Percentiles rank a stretch among this genome's conserved stretches.
These are phyloP conservation scores for Calcarius ornatus DNA, from an alignment of 2,113 vertebrate genomes.

Conservation along the genomic window DNA sequence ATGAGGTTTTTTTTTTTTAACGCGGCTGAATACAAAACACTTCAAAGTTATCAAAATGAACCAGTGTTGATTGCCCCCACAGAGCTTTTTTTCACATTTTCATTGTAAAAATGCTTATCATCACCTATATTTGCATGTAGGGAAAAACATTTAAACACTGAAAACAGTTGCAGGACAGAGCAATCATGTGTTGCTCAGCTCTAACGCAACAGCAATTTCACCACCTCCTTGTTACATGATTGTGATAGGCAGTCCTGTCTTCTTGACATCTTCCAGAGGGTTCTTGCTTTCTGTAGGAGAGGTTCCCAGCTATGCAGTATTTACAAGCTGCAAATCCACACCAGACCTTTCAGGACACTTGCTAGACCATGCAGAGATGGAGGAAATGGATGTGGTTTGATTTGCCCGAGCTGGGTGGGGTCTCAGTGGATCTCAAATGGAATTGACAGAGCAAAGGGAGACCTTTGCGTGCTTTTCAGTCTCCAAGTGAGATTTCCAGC, in stretches of 20 bases:
- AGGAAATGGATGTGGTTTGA: neutral
- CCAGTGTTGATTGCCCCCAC: neutral
- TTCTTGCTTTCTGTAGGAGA: neutral
- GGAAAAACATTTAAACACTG: neutral
- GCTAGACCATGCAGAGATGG: neutral
- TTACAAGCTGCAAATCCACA: neutral
- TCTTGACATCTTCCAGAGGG: neutral
- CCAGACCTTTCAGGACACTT: neutral
- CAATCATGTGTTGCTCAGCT: conserved; percentile 7
- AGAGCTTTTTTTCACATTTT: neutral
- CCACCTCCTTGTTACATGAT: neutral
- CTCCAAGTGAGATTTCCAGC: neutral
- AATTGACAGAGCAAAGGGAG: neutral
- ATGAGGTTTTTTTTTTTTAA: neutral
- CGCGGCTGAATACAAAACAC: neutral
- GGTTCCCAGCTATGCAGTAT: neutral
- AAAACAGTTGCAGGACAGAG: conserved; percentile 6
- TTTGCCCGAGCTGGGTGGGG: neutral
- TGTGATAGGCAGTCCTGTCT: neutral
- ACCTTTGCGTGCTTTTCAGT: neutral
- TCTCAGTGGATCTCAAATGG: neutral
- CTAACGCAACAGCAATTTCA: conserved; percentile 28
- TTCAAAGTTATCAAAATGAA: conserved; percentile 38
- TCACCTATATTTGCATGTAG: neutral
- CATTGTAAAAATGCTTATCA: conserved; percentile 1